These are phyloP conservation scores for Drosophila putrida DNA, from an alignment of 2,888 invertebrate species.

Conservation along the genomic window DNA sequence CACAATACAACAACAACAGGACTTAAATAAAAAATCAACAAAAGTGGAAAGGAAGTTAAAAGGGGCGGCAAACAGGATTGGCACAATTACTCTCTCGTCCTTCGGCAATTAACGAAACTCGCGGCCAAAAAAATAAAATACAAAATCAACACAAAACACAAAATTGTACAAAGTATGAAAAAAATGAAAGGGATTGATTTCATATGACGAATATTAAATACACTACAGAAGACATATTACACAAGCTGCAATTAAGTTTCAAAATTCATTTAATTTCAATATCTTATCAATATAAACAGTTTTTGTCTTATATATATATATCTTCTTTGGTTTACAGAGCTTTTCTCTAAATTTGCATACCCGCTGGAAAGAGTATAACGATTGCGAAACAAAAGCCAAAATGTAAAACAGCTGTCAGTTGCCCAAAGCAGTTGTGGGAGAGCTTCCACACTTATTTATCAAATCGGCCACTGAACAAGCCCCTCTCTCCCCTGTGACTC, in stretches of 20 bases:
- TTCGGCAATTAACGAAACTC: conserved; percentile 72
- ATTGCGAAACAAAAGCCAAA: conserved; percentile 25
- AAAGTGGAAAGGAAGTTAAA: conserved; percentile 7
- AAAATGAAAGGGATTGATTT: not conserved
- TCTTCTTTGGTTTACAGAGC: not conserved
- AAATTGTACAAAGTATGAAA: conserved; percentile 16
- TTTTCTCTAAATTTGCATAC: not conserved
- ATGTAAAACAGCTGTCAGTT: conserved; percentile 45
- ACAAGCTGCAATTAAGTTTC: not conserved
- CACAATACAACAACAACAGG: not conserved
- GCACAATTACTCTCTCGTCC: conserved; percentile 74
- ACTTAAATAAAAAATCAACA: conserved; percentile 26
- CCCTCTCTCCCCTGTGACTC: not conserved
- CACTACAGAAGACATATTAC: not conserved
- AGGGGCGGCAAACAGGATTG: conserved; percentile 56
- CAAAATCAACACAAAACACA: conserved; percentile 30
- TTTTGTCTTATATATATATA: not conserved
- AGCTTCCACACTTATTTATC: conserved; percentile 70
- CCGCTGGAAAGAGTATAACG: conserved; percentile 1
- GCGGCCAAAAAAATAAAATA: conserved; percentile 25
- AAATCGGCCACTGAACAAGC: conserved; percentile 55
- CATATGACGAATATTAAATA: not conserved
- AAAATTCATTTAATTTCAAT: too few species aligned
- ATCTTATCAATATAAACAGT: too few species aligned
- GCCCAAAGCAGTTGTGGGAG: conserved; percentile 45